phyloP scores from a whole-genome alignment of 2,113 vertebrate species.

The Triplophysa dalaica region DNA sequence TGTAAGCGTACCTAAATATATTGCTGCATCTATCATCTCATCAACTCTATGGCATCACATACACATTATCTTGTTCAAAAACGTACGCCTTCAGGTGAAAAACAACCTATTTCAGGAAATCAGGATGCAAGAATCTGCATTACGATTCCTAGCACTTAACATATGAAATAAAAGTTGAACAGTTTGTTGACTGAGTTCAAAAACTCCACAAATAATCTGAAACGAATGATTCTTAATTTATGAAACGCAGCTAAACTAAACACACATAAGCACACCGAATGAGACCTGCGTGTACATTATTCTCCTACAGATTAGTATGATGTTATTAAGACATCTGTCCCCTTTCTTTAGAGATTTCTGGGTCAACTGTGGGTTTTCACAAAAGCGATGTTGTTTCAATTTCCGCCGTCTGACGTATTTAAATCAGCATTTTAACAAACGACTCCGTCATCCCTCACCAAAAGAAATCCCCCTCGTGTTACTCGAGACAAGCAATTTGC shows the following conservation, averaged over 20 bases:
- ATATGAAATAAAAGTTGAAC: background rate
- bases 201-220: background rate
- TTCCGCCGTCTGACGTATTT: slow-evolving; percentile 61
- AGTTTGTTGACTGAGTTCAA: background rate
- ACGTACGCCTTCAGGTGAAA: slow-evolving; percentile 47
- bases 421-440: slow-evolving; percentile 75
- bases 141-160: background rate
- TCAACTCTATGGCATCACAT: slow-evolving; percentile 35
- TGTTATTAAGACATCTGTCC: slow-evolving; percentile 40
- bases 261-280: background rate
- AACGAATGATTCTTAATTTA: background rate
- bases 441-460: slow-evolving; percentile 55
- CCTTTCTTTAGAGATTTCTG: slow-evolving; percentile 45
- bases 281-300: background rate
- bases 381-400: slow-evolving; percentile 46
- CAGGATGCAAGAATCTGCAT: background rate
- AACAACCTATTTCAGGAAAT: slow-evolving; percentile 40
- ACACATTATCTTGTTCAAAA: slow-evolving; percentile 1
- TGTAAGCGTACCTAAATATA: slow-evolving; percentile 45
- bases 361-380: slow-evolving; percentile 49
- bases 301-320: slow-evolving; percentile 39
- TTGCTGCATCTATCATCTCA: slow-evolving; percentile 44
- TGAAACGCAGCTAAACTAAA: background rate
- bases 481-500: slow-evolving; percentile 80
- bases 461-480: slow-evolving; percentile 64